Base-by-base conservation (phyloP, 2,888 invertebrate species). In the Boloria euphrosyne region DNA sequence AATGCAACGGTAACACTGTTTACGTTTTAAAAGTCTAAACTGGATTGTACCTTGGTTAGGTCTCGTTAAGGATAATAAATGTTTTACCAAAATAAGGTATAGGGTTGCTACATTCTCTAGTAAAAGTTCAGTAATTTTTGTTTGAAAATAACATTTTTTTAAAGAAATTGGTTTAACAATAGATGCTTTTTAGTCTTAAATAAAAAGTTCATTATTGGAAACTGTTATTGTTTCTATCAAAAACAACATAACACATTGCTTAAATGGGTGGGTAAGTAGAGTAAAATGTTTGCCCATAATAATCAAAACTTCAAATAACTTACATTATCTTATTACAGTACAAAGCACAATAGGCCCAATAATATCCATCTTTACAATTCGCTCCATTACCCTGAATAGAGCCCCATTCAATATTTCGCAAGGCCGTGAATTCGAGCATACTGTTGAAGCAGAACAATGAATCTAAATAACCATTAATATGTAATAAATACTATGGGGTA, bases 391-490 rank as follows among this genome's bases (percentile, higher is more conserved):
- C 71, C 71, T 71, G 72, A 71, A 75, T 74, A 76, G 83, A 82
- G 84, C 76, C 72, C 81, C 72, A 84, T 90, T 84, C 85, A 88
- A 90, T 85, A 86, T 85, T 89, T 86, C 77, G 84, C 87, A 80
- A 81, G 77, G 82, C 87, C 81, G 89, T 91, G 90, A 91, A 91
- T 90, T 90, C 86, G 83, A 90, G 87, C 91, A 90, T 90, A 91
- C 92, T 90, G 92, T 86, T 82, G 80, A 81, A 82, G 81, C 85
- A 80, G 86, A 85, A 92, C 91, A 92, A 92, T 91, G 90, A 90
- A 88, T 89, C 90, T 85, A 90, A 92, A 92, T 92, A 92, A 92
- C 92, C 90, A 92, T 92, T 92, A 92, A 92, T 92, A 92, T 90
- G 91, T 90, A 91, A 92, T 92, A 92, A 92, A 92, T 92, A 90